Conservation (phyloP, 2,113 vertebrate species). For the Gopherus flavomarginatus region DNA sequence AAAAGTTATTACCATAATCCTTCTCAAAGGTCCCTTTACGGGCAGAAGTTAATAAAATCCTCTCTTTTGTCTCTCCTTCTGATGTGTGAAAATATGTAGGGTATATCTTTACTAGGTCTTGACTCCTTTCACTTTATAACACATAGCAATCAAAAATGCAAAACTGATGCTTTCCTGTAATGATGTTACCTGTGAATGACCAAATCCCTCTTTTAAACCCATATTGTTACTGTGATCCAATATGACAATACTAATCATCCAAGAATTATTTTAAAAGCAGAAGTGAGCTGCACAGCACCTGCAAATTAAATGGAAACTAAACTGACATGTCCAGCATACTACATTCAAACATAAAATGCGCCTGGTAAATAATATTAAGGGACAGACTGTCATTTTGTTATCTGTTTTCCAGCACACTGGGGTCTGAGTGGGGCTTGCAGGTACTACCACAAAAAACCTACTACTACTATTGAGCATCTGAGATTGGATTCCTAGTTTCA, state of each 20-base stretch:
- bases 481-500: not conserved
- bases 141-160: not conserved
- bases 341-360: not conserved
- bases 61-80: not conserved
- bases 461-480: not conserved
- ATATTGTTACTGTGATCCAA: not conserved
- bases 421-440: not conserved
- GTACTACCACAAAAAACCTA: not conserved
- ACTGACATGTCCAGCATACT: not conserved
- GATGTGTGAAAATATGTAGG: not conserved
- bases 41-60: conserved; percentile 23
- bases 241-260: not conserved
- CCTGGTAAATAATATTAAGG: not conserved
- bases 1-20: conserved; percentile 5
- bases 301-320: not conserved
- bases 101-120: not conserved
- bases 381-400: rapidly evolving
- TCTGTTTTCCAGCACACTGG: not conserved
- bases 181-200: not conserved
- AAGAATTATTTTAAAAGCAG: not conserved
- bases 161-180: not conserved
- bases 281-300: not conserved
- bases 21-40: conserved; percentile 43
- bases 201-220: not conserved
- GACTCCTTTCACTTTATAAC: not conserved